Base-by-base conservation (phyloP, 2,797 vertebrate species). In the Caiman crocodilus region DNA sequence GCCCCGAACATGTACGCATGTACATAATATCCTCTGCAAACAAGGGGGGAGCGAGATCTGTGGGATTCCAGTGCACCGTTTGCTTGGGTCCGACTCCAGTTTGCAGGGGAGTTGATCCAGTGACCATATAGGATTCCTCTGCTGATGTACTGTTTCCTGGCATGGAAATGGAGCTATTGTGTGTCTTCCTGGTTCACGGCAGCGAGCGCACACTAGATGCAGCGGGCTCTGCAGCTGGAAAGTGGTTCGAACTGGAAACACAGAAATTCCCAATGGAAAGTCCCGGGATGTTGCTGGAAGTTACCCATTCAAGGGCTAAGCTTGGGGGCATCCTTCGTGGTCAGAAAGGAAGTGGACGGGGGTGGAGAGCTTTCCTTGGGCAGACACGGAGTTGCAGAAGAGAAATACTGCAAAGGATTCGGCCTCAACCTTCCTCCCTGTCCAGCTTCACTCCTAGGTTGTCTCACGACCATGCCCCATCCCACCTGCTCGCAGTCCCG, bases 221-320 rank as follows among this genome's bases (percentile, higher is more conserved):
- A 75, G 35, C 1, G 76, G 82, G 42, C 67, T 74, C 79, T 77
- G 2, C 11, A 1, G 10, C 67, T 5, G 7, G 8, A 30, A 57
- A 77, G 15, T 65, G 91, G 76, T 30, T 1, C 3, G 12, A 67
- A 82, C 79, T 75, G 61, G 94, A 96, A 95, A 87, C 74, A 61
- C 85, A 91, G 73, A 75, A 92, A 95, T 93, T 95, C 89, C 94
- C 83, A 1, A 5, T 86, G 97, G 97, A 97, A 98, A 96, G 82
- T 89, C 97, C 97, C 97, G 10, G 32, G 80, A 7, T 77, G 82
- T 79, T 35, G 76, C 55, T 71, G 78, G 90, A 76, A 60, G 26
- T 50, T 74, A 4, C 84, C 90, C 82, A 79, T 26, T n/a, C 73
- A 79, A 85, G 77, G 42, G 64, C 90, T 6, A 4, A 35, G 59